phyloP scores from a whole-genome alignment of 2,797 vertebrate species.

The Rachycentron canadum region DNA sequence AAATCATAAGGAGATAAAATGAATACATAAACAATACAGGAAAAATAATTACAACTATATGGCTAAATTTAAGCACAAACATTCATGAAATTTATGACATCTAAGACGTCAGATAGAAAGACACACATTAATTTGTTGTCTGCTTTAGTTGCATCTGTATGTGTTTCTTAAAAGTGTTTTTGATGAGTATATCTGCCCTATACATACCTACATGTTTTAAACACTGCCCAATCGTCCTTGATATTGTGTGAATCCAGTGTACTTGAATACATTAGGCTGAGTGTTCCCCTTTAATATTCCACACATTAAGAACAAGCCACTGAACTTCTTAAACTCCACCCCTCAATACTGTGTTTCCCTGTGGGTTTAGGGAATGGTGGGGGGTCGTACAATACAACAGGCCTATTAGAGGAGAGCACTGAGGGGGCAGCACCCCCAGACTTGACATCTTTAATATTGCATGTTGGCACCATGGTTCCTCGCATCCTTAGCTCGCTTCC shows the following conservation, averaged over 20 bases:
- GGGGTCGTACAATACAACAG: slow-evolving; percentile 43
- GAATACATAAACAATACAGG: too few species aligned
- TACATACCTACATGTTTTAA: too few species aligned
- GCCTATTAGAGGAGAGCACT: slow-evolving; percentile 50
- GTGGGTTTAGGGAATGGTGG: slow-evolving; percentile 16
- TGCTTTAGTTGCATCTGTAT: too few species aligned
- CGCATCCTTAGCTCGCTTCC: slow-evolving; percentile 20
- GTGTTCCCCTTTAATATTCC: slow-evolving; percentile 10
- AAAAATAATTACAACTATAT: too few species aligned
- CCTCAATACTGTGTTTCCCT: slow-evolving; percentile 6
- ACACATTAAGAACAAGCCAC: slow-evolving; percentile 49
- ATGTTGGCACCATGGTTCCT: slow-evolving; percentile 63
- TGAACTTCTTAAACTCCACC: slow-evolving; percentile 53
- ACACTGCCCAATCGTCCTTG: neutral
- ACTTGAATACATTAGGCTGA: slow-evolving; percentile 1
- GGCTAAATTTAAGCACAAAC: too few species aligned
- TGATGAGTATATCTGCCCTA: neutral
- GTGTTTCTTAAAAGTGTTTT: too few species aligned
- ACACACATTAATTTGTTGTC: too few species aligned
- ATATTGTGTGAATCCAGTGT: neutral
- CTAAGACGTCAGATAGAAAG: too few species aligned
- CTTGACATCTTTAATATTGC: slow-evolving; percentile 80
- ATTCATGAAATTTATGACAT: too few species aligned
- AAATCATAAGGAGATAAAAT: too few species aligned
- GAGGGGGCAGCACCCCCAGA: slow-evolving; percentile 64